phyloP scores from a whole-genome alignment of 2,113 vertebrate species.

The Pseudopodoces humilis region DNA sequence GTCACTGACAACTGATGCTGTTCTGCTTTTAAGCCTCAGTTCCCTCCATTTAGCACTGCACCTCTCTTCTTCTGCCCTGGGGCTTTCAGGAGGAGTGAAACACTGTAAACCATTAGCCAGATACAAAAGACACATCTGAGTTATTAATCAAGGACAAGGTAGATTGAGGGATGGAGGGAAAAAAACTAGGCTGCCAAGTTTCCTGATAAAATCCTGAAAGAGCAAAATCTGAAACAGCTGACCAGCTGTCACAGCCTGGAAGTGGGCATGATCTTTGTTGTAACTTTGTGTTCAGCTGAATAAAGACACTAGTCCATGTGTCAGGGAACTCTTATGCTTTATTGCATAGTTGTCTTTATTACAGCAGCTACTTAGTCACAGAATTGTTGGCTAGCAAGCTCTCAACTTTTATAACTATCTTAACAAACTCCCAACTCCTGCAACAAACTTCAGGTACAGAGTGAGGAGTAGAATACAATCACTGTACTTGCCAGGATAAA shows the following conservation, averaged over 20 bases:
- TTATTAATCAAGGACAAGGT: not conserved
- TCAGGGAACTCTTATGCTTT: not conserved
- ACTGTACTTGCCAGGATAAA: not conserved
- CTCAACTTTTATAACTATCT: not conserved
- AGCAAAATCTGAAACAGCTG: not conserved
- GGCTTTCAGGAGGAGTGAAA: not conserved
- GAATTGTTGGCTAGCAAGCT: not conserved
- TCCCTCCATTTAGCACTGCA: not conserved
- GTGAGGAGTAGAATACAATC: not conserved
- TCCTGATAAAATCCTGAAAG: not conserved
- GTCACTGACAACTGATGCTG: not conserved
- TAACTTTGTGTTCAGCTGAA: not conserved
- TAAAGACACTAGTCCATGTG: not conserved
- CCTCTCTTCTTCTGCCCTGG: not conserved
- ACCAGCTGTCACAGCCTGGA: not conserved
- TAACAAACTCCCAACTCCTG: not conserved
- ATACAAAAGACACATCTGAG: not conserved
- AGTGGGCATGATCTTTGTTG: not conserved
- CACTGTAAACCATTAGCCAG: not conserved
- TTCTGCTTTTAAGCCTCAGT: not conserved
- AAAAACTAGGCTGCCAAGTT: not conserved
- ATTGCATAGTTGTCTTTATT: not conserved
- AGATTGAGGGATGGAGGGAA: not conserved
- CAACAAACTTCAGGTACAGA: not conserved
- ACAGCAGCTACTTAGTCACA: not conserved